Evolutionary conservation across 2,113 vertebrate genomes (phyloP).

Genomic region (Tilapia sparmanii): DNA sequence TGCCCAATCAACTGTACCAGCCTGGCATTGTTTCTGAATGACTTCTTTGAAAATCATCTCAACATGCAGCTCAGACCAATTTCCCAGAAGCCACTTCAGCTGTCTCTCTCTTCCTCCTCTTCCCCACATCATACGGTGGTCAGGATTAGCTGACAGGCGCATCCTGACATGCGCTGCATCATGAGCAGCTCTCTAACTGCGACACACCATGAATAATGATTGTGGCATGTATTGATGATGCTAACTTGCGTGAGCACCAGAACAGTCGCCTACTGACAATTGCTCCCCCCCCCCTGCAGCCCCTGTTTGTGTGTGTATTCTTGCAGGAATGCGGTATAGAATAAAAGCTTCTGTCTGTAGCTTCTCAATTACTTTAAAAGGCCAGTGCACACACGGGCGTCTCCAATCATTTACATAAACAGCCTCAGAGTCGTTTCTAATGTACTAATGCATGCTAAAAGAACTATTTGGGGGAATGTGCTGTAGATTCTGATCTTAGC

Average conservation of each 20-base stretch:
- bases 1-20: not conserved
- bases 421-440: not conserved
- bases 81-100: conserved; percentile 37
- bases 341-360: not conserved
- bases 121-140: conserved; percentile 26
- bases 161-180: conserved; percentile 42
- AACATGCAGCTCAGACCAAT: not conserved
- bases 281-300: not conserved
- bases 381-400: not conserved
- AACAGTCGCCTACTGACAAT: not conserved
- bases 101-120: not conserved
- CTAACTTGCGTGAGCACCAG: conserved; percentile 9
- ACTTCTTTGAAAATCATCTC: conserved; percentile 21
- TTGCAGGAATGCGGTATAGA: not conserved
- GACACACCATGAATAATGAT: conserved; percentile 54
- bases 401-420: not conserved
- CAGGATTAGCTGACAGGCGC: conserved; percentile 35
- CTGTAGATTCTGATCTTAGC: conserved; percentile 9
- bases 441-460: not conserved
- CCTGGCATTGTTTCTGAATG: not conserved
- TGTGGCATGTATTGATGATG: conserved; percentile 15
- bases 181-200: conserved; percentile 28
- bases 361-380: not conserved
- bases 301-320: not conserved
- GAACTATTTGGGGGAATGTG: not conserved